These are phyloP conservation scores for Linhomoeus sp. DNA, from an alignment of 2,888 invertebrate genomes.

Conservation along the genomic window DNA sequence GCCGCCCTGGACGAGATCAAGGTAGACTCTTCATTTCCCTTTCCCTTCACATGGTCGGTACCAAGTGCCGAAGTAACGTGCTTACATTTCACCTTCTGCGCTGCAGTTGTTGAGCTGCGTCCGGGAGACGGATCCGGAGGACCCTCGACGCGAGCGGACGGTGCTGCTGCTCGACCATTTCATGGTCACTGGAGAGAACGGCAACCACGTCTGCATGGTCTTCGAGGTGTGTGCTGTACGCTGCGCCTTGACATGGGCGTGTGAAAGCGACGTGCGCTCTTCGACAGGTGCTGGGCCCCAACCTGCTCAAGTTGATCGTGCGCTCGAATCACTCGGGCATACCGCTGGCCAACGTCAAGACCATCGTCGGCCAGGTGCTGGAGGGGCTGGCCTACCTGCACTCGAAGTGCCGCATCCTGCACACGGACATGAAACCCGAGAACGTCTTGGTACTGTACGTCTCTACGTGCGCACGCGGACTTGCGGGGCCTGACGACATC, in stretches of 20 bases:
- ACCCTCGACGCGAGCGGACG: slow-evolving; percentile 80
- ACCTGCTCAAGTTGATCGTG: slow-evolving; percentile 83
- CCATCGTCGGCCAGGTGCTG: slow-evolving; percentile 58
- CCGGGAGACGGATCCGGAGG: slow-evolving; percentile 69
- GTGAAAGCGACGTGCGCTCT: slow-evolving; percentile 58
- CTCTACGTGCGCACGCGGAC: no score
- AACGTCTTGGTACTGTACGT: neutral
- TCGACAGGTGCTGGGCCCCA: slow-evolving; percentile 91
- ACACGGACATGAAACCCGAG: slow-evolving; percentile 29
- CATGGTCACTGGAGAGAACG: slow-evolving; percentile 88
- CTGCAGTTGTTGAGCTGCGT: slow-evolving; percentile 37
- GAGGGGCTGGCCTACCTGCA: slow-evolving; percentile 73
- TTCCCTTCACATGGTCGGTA: no score
- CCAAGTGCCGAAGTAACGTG: no score
- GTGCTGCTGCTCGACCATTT: slow-evolving; percentile 92
- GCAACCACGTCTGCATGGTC: slow-evolving; percentile 44
- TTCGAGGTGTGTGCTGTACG: slow-evolving; percentile 1
- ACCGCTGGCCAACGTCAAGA: slow-evolving; percentile 75
- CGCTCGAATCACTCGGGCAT: slow-evolving; percentile 94
- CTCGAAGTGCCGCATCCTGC: slow-evolving; percentile 73
- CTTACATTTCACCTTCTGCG: no score
- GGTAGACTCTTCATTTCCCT: no score
- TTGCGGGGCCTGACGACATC: no score
- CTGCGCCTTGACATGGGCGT: neutral
- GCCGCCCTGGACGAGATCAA: slow-evolving; percentile 96